These are phyloP conservation scores for Diadumene lineata DNA, from an alignment of 92 coral and sea anemone genomes.

Conservation along the genomic window DNA sequence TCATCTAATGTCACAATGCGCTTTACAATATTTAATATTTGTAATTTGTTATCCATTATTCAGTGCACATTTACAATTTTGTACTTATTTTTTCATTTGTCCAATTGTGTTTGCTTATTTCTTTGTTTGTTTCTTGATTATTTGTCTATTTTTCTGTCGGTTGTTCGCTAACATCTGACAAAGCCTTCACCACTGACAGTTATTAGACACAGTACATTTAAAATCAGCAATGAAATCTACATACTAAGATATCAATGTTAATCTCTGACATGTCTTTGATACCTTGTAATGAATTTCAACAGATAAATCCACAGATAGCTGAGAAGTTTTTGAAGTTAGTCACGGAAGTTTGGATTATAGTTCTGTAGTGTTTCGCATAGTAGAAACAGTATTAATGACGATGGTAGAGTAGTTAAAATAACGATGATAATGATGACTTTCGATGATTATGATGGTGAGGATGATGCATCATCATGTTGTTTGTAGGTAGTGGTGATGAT, in stretches of 20 bases:
- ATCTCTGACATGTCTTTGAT: not conserved
- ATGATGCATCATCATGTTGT: no score
- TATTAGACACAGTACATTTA: constrained; percentile 1
- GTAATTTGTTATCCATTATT: no score
- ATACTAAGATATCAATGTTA: not conserved
- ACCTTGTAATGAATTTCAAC: not conserved
- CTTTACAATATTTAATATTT: no score
- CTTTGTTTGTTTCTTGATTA: not conserved
- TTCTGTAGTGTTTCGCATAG: no score
- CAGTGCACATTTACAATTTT: no score
- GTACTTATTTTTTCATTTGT: not conserved
- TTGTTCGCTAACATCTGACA: constrained; percentile 4
- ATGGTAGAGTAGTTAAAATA: no score
- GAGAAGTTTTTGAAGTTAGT: not conserved
- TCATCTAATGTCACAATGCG: no score
- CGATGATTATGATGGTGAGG: no score
- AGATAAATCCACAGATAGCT: not conserved
- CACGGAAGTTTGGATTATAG: no score
- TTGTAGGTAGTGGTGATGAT: no score
- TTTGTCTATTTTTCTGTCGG: not conserved
- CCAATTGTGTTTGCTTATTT: not conserved
- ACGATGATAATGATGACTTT: no score
- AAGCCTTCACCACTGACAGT: not conserved
- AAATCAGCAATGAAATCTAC: not conserved
- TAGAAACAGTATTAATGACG: no score